These are phyloP conservation scores for Puntigrus tetrazona DNA, from an alignment of 2,113 vertebrate species.

Conservation along the genomic window DNA sequence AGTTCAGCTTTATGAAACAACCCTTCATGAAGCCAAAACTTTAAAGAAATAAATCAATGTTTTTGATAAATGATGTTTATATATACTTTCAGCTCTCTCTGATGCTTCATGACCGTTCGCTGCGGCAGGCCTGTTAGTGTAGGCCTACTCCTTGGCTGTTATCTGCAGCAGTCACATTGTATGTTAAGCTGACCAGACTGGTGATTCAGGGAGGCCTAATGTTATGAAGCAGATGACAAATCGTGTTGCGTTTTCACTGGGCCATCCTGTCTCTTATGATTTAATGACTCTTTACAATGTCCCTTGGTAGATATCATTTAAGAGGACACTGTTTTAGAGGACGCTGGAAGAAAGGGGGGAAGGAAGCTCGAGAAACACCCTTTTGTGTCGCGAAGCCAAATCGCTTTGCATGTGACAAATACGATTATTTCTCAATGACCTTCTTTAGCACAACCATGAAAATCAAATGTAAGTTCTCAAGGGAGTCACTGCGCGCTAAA, in stretches of 20 bases:
- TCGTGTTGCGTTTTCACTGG: conserved; percentile 62
- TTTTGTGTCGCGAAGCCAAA: conserved; percentile 54
- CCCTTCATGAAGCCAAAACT: neutral
- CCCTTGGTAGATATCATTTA: conserved; percentile 60
- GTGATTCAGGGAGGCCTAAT: conserved; percentile 69
- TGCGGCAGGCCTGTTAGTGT: neutral
- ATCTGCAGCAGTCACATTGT: conserved; percentile 27
- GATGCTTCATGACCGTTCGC: neutral
- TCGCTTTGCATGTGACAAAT: conserved; percentile 63
- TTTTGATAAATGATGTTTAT: neutral
- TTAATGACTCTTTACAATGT: conserved; percentile 56
- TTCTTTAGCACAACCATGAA: conserved; percentile 36
- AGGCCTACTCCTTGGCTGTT: neutral
- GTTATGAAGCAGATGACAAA: conserved; percentile 72
- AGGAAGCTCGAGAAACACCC: conserved; percentile 40
- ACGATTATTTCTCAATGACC: conserved; percentile 61
- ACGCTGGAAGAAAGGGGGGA: neutral
- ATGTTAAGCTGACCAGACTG: conserved; percentile 63
- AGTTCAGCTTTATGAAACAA: neutral
- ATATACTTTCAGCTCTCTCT: neutral
- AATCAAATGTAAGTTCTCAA: conserved; percentile 40
- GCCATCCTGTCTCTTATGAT: conserved; percentile 60
- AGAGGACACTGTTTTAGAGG: conserved; percentile 56
- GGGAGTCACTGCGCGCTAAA: conserved; percentile 34
- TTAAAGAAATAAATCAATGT: neutral